These are phyloP conservation scores for Hirundichthys speculiger DNA, from an alignment of 2,113 vertebrate genomes.

Conservation along the genomic window DNA sequence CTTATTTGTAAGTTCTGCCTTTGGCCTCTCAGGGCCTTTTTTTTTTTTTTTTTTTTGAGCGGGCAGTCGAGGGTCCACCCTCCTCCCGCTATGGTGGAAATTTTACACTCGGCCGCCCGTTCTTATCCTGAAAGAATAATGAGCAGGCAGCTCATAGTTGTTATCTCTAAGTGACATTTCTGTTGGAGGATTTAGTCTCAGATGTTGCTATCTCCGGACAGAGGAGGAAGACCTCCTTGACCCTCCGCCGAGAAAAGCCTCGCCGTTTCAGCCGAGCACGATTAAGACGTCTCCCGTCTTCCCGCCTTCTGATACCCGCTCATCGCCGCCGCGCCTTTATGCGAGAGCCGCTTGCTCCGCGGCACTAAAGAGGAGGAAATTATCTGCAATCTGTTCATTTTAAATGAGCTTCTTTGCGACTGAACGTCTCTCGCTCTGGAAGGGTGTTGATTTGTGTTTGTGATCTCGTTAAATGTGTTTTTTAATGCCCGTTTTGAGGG, in stretches of 20 bases:
- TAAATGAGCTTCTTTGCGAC: slow-evolving; percentile 41
- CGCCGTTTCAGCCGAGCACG: slow-evolving; percentile 16
- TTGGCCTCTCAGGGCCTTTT: neutral
- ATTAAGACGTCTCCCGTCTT: slow-evolving; percentile 31
- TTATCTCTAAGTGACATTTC: slow-evolving; percentile 63
- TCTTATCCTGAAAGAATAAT: slow-evolving; percentile 49
- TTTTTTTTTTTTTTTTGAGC: neutral
- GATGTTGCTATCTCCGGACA: slow-evolving; percentile 53
- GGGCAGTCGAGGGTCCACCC: slow-evolving; percentile 14
- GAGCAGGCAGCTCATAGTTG: slow-evolving; percentile 43
- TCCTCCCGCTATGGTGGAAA: slow-evolving; percentile 34
- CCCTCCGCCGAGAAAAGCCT: slow-evolving; percentile 20
- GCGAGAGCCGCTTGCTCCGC: slow-evolving; percentile 7
- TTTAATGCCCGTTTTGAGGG: neutral
- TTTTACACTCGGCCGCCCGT: slow-evolving; percentile 45
- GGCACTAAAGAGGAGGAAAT: slow-evolving; percentile 31
- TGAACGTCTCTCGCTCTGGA: slow-evolving; percentile 13
- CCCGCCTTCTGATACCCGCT: slow-evolving; percentile 29
- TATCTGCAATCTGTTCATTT: slow-evolving; percentile 51
- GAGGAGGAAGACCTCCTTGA: slow-evolving; percentile 32
- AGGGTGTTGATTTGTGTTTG: slow-evolving; percentile 40
- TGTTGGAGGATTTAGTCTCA: slow-evolving; percentile 51
- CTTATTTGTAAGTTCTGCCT: neutral
- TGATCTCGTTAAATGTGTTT: slow-evolving; percentile 18
- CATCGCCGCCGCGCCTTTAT: slow-evolving; percentile 25